These are phyloP conservation scores for Drosophila barbarae DNA, from an alignment of 2,888 invertebrate species.

Conservation along the genomic window DNA sequence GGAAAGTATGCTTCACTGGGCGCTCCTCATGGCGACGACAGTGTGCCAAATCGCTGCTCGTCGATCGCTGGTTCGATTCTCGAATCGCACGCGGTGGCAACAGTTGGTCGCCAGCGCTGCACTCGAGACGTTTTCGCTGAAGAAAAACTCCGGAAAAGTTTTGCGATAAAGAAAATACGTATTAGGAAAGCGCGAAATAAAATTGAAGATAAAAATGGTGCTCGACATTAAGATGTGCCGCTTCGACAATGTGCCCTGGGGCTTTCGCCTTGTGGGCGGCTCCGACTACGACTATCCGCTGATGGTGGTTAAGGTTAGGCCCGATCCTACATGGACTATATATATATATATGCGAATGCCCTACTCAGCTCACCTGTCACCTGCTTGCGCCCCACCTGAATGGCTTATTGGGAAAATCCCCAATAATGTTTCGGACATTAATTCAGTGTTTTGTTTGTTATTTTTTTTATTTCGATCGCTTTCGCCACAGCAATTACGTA, in stretches of 20 bases:
- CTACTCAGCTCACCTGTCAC: slow-evolving; percentile 19
- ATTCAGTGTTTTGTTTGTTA: slow-evolving; percentile 5
- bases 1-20: slow-evolving; percentile 66
- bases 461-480: slow-evolving; percentile 4
- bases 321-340: slow-evolving; percentile 20
- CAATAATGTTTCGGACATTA: slow-evolving; percentile 1
- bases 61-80: slow-evolving; percentile 19
- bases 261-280: slow-evolving; percentile 88
- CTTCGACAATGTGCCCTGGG: slow-evolving; percentile 86
- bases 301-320: slow-evolving; percentile 86
- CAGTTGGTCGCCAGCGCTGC: slow-evolving; percentile 64
- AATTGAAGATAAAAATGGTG: slow-evolving; percentile 82
- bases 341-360: neutral
- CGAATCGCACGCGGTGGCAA: slow-evolving; percentile 45
- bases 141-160: slow-evolving; percentile 21
- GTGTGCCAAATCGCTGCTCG: slow-evolving; percentile 31
- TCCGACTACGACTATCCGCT: slow-evolving; percentile 87
- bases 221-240: slow-evolving; percentile 84
- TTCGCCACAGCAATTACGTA: slow-evolving; percentile 33
- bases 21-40: slow-evolving; percentile 6
- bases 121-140: slow-evolving; percentile 17
- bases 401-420: slow-evolving; percentile 1
- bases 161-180: slow-evolving; percentile 1
- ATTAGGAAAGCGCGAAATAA: slow-evolving; percentile 15
- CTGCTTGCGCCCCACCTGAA: slow-evolving; percentile 10